Conservation (phyloP, 2,113 vertebrate species). For the Telmatochromis brichardi region DNA sequence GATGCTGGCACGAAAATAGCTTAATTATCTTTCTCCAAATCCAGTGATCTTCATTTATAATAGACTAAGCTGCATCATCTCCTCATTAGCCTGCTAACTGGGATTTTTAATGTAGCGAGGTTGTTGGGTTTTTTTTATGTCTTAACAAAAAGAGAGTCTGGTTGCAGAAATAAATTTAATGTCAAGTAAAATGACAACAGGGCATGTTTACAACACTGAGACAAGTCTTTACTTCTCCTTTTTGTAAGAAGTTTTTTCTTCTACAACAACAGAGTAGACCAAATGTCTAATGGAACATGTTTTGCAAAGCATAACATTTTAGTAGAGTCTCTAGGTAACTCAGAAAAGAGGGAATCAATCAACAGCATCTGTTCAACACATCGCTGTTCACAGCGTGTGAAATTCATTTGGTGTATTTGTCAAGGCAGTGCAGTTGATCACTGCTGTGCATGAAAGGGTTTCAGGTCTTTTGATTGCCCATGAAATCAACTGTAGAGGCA, state of each 20-base stretch:
- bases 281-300: slow-evolving; percentile 23
- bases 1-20: neutral
- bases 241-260: neutral
- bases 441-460: neutral
- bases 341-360: neutral
- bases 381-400: neutral
- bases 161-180: neutral
- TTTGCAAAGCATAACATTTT: neutral
- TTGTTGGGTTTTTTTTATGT: rapidly evolving
- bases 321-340: neutral
- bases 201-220: neutral
- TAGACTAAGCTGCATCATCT: neutral
- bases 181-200: neutral
- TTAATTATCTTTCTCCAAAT: neutral
- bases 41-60: neutral
- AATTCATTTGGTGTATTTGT: neutral
- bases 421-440: neutral
- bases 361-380: neutral
- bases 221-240: neutral
- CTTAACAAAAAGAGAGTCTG: neutral
- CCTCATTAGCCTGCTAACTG: neutral
- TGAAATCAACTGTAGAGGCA: neutral
- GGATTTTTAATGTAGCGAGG: neutral
- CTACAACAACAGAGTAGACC: slow-evolving; percentile 12
- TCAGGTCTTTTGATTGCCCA: neutral